Conservation (phyloP, 2,888 invertebrate genomes). For the Brachyopa scutellaris region DNA sequence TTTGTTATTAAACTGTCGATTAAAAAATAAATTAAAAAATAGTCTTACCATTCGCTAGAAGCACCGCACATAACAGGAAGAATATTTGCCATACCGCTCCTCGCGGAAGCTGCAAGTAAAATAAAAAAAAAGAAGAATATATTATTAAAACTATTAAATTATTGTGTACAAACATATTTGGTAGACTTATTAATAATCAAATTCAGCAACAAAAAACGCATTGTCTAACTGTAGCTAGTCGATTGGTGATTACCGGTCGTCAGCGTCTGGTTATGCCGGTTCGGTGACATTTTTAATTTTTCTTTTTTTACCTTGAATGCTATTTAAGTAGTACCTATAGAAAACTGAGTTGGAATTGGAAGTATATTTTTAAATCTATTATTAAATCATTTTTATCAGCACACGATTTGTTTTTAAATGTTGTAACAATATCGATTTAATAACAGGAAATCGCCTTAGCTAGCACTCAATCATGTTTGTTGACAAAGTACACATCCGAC, state of each 20-base stretch:
- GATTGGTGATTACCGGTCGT: not conserved
- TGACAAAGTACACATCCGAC: conserved; percentile 40
- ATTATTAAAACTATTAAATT: not conserved
- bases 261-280: conserved; percentile 31
- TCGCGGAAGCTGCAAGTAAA: conserved; percentile 79
- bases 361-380: not conserved
- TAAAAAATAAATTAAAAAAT: too few species aligned
- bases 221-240: too few species aligned
- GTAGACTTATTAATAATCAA: conserved; percentile 4
- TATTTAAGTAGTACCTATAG: not conserved
- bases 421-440: conserved; percentile 16
- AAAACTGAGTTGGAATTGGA: not conserved
- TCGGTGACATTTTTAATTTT: conserved; percentile 19
- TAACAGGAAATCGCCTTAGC: conserved; percentile 27
- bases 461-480: too few species aligned
- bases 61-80: conserved; percentile 78
- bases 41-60: conserved; percentile 79
- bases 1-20: too few species aligned
- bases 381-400: not conserved
- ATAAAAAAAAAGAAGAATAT: conserved; percentile 33
- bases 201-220: not conserved
- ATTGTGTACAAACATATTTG: too few species aligned
- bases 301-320: conserved; percentile 18
- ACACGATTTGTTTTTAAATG: not conserved
- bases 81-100: conserved; percentile 80